Percentiles rank a stretch among this genome's conserved stretches.
Conservation (phyloP, 2,888 invertebrate genomes). For the Volucella inflata region DNA sequence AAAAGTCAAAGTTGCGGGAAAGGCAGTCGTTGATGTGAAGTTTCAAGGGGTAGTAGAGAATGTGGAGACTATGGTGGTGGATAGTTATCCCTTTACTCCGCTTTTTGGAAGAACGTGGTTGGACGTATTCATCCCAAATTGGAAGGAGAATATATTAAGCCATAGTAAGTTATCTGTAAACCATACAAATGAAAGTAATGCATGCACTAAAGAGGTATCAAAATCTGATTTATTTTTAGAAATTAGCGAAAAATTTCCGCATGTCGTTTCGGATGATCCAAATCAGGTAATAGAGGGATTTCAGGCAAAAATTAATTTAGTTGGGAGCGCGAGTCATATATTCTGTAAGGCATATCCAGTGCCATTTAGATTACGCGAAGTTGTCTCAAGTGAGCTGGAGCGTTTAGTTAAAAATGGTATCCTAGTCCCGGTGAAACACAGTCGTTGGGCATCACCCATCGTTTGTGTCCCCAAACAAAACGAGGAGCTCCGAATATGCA, state of each 20-base stretch:
- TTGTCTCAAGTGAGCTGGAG: conserved; percentile 76
- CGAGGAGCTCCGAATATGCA: conserved; percentile 76
- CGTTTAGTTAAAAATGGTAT: conserved; percentile 70
- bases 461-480: conserved; percentile 77
- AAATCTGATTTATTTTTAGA: neutral
- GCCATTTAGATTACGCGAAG: conserved; percentile 72
- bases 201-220: too few relatives aligned
- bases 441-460: conserved; percentile 79
- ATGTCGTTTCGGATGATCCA: too few relatives aligned
- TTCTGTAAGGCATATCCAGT: conserved; percentile 77
- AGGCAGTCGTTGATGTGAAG: conserved; percentile 4
- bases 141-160: conserved; percentile 9
- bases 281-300: conserved; percentile 38
- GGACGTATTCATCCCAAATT: too few relatives aligned
- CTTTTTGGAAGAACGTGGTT: conserved; percentile 55
- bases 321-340: conserved; percentile 35
- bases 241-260: conserved; percentile 1
- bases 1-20: conserved; percentile 6
- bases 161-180: too few relatives aligned
- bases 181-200: too few relatives aligned
- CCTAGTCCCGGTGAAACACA: conserved; percentile 74
- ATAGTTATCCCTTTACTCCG: conserved; percentile 18
- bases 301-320: conserved; percentile 56
- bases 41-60: neutral
- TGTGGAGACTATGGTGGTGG: neutral